A percentile compares a stretch with the other conserved stretches of the same genome.
phyloP scores from a whole-genome alignment of 30 jellyfish, hydroid and myxozoan genomes.

The Rhopilema esculentum region DNA sequence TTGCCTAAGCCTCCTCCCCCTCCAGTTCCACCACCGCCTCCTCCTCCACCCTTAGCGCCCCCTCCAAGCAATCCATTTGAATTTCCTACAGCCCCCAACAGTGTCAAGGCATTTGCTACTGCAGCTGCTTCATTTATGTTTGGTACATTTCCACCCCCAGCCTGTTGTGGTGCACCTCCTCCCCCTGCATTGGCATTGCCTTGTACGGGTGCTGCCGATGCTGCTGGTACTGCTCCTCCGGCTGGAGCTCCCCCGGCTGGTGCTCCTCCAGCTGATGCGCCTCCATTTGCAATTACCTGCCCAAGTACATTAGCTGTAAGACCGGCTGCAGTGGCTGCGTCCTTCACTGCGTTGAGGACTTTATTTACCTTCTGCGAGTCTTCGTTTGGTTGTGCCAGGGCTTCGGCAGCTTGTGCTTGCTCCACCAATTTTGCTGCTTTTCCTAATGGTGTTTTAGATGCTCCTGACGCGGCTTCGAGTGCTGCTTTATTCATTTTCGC shows the following conservation, averaged over 20 bases:
- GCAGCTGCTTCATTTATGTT: slow-evolving; percentile 65
- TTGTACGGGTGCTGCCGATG: neutral
- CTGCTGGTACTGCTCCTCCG: slow-evolving; percentile 2
- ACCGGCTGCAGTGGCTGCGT: slow-evolving; percentile 92
- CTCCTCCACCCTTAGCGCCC: slow-evolving; percentile 76
- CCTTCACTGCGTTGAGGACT: slow-evolving; percentile 86
- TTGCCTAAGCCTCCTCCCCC: slow-evolving; percentile 29
- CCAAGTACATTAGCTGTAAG: slow-evolving; percentile 79
- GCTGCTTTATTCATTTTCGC: slow-evolving; percentile 80
- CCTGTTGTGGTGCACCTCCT: slow-evolving; percentile 29
- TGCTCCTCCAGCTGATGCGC: slow-evolving; percentile 31
- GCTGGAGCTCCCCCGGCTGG: neutral
- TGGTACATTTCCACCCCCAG: slow-evolving; percentile 50
- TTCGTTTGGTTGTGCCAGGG: slow-evolving; percentile 60
- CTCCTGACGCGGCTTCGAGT: slow-evolving; percentile 78
- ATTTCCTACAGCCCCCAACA: slow-evolving; percentile 73
- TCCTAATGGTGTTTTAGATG: slow-evolving; percentile 61
- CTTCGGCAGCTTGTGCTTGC: slow-evolving; percentile 43
- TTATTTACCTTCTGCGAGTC: slow-evolving; percentile 92
- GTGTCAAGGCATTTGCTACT: slow-evolving; percentile 44
- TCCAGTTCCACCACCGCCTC: slow-evolving; percentile 45
- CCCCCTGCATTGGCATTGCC: slow-evolving; percentile 44
- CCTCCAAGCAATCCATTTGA: slow-evolving; percentile 75
- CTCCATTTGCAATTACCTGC: slow-evolving; percentile 44
- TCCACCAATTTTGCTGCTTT: slow-evolving; percentile 70